These are phyloP conservation scores for Parus major DNA, from an alignment of 2,113 vertebrate genomes.

Conservation along the genomic window DNA sequence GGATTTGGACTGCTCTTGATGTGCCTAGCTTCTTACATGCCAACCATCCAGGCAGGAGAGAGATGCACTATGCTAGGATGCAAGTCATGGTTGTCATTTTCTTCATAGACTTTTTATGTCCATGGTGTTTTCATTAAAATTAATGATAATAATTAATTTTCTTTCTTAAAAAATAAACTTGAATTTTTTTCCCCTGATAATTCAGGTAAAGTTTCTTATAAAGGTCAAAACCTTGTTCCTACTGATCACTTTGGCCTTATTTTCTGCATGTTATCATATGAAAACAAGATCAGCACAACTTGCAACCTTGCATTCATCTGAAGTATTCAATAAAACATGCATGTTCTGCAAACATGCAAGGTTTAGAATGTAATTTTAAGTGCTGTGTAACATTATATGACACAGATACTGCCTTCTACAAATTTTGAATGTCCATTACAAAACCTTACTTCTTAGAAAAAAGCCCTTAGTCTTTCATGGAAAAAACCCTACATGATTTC, in stretches of 20 bases:
- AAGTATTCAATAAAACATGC: conserved; percentile 19
- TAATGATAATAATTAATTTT: not conserved
- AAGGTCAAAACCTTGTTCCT: not conserved
- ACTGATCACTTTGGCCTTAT: not conserved
- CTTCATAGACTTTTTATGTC: not conserved
- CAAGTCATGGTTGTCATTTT: not conserved
- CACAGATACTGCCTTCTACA: not conserved
- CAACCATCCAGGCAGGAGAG: not conserved
- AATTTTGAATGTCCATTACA: not conserved
- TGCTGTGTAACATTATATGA: not conserved
- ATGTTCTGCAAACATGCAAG: not conserved
- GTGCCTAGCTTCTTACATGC: not conserved
- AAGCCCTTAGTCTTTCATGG: not conserved
- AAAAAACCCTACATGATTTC: fast-evolving
- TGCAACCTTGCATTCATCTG: conserved; percentile 33
- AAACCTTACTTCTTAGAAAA: not conserved
- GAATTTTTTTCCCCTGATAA: not conserved
- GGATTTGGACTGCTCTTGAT: not conserved
- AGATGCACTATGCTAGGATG: not conserved
- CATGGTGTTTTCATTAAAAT: not conserved
- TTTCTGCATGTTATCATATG: not conserved
- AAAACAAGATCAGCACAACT: conserved; percentile 9
- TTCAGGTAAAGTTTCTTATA: not conserved
- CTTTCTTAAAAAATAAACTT: not conserved
- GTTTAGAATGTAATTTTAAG: not conserved